Percentiles rank a stretch among this genome's conserved stretches.
phyloP scores from a whole-genome alignment of 1,140 invertebrate species.

The Leptinotarsa undecemlineata region DNA sequence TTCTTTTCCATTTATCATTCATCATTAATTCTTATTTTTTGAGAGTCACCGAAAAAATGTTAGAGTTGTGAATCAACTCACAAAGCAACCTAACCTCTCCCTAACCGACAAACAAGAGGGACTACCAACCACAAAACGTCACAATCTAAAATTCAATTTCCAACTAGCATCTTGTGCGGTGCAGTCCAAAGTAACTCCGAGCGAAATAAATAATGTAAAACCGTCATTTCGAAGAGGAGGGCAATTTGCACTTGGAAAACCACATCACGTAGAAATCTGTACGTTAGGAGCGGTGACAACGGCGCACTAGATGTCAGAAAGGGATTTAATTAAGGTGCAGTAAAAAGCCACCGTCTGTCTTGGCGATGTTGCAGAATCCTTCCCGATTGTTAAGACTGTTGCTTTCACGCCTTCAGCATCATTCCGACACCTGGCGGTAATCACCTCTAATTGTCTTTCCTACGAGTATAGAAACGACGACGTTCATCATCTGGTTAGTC shows the following conservation, averaged over 20 bases:
- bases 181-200: conserved; percentile 21
- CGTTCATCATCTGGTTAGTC: conserved; percentile 1
- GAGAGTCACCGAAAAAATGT: too few relatives aligned
- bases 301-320: conserved; percentile 55
- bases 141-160: conserved; percentile 19
- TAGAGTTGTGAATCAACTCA: too few relatives aligned
- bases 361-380: neutral
- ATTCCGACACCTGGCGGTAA: neutral
- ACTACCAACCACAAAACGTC: conserved; percentile 1
- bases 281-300: conserved; percentile 53
- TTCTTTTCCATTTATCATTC: too few relatives aligned
- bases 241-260: conserved; percentile 55
- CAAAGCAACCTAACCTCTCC: too few relatives aligned
- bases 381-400: neutral
- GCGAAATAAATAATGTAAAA: conserved; percentile 48
- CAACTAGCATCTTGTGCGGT: conserved; percentile 18
- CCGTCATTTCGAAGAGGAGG: conserved; percentile 38
- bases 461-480: neutral
- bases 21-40: too few relatives aligned
- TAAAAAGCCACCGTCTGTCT: conserved; percentile 51
- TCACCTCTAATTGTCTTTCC: neutral
- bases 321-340: conserved; percentile 56
- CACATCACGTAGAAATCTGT: conserved; percentile 56
- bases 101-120: neutral
- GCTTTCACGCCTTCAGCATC: conserved; percentile 1